phyloP scores from a whole-genome alignment of 2,888 invertebrate genomes.

The Drosophila meridiana region DNA sequence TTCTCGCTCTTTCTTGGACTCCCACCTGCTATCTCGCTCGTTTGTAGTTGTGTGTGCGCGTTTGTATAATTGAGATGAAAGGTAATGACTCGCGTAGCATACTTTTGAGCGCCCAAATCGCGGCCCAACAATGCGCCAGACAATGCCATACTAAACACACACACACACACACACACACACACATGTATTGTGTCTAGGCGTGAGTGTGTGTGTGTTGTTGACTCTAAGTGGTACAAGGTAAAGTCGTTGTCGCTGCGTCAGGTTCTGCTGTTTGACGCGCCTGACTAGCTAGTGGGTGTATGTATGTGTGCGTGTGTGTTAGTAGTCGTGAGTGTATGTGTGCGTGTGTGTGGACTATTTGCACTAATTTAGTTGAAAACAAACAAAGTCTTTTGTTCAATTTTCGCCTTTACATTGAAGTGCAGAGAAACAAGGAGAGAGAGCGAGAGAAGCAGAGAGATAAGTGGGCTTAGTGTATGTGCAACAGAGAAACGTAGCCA shows the following conservation, averaged over 20 bases:
- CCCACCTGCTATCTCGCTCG: not conserved
- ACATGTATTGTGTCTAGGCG: slow-evolving; percentile 23
- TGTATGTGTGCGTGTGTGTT: slow-evolving; percentile 19
- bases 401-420: slow-evolving; percentile 75
- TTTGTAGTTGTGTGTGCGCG: slow-evolving; percentile 23
- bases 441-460: slow-evolving; percentile 10
- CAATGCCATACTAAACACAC: slow-evolving; percentile 55
- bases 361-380: slow-evolving; percentile 82
- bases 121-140: slow-evolving; percentile 73
- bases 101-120: slow-evolving; percentile 75
- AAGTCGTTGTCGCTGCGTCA: slow-evolving; percentile 56
- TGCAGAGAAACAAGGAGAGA: slow-evolving; percentile 19
- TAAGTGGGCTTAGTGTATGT: slow-evolving; percentile 8
- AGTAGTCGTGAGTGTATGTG: slow-evolving; percentile 10
- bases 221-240: slow-evolving; percentile 79
- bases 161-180: slow-evolving; percentile 14
- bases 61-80: slow-evolving; percentile 79
- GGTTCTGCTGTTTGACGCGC: slow-evolving; percentile 42
- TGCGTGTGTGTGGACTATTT: slow-evolving; percentile 69
- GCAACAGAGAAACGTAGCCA: slow-evolving; percentile 56
- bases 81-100: slow-evolving; percentile 78
- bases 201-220: slow-evolving; percentile 41
- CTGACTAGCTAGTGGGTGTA: slow-evolving; percentile 32
- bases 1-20: not conserved
- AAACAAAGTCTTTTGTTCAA: slow-evolving; percentile 80